Percentiles rank a stretch among this genome's conserved stretches.
Conservation (phyloP, 2,888 invertebrate species). For the Pterobdella sp. region DNA sequence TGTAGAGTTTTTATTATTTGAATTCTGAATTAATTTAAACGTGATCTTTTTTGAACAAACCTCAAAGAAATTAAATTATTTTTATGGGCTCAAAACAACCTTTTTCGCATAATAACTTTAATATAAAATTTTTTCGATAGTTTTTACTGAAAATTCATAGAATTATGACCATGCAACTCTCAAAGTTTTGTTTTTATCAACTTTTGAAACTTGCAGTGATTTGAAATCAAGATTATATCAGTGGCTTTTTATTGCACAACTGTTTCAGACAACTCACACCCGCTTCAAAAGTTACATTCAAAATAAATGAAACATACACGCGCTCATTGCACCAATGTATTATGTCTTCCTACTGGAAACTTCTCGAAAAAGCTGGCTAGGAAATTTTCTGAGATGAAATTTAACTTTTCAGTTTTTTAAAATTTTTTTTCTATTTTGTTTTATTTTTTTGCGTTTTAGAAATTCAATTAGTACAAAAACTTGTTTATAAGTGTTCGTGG, state of each 20-base stretch:
- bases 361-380: too few relatives aligned
- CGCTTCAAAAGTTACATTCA: slow-evolving; percentile 2
- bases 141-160: too few relatives aligned
- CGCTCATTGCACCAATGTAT: neutral
- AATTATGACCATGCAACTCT: too few relatives aligned
- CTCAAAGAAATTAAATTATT: too few relatives aligned
- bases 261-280: neutral
- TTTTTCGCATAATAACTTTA: too few relatives aligned
- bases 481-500: neutral
- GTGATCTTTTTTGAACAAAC: too few relatives aligned
- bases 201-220: neutral
- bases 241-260: neutral
- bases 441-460: neutral
- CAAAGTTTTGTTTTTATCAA: neutral
- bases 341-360: neutral
- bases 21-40: too few relatives aligned
- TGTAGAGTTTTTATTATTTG: too few relatives aligned
- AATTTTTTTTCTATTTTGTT: neutral
- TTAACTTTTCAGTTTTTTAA: neutral
- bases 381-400: neutral
- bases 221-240: neutral
- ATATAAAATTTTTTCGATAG: too few relatives aligned
- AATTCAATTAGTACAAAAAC: neutral
- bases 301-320: slow-evolving; percentile 3
- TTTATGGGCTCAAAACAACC: too few relatives aligned